phyloP scores from a whole-genome alignment of 2,797 vertebrate genomes.

The Cryptoblepharus egeriae region DNA sequence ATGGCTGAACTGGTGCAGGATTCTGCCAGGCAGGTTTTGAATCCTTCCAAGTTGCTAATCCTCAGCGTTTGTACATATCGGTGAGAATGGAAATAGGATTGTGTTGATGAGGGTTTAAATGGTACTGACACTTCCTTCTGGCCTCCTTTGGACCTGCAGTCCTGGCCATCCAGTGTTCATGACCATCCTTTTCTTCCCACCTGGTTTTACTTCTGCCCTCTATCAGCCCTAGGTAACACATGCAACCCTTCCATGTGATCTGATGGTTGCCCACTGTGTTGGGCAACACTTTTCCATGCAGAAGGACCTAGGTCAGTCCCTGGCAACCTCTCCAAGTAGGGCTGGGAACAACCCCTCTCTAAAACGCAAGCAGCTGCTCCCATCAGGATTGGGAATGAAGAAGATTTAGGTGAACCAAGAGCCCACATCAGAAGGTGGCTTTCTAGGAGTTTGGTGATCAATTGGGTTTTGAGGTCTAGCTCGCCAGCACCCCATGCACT shows the following conservation, averaged over 20 bases:
- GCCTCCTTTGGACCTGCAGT: not conserved
- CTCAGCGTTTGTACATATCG: too few species aligned
- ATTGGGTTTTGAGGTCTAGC: too few species aligned
- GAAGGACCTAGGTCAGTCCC: too few species aligned
- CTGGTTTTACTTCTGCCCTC: not conserved
- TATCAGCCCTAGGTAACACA: not conserved
- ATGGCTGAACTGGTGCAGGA: not conserved
- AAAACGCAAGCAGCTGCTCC: too few species aligned
- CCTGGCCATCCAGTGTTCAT: not conserved
- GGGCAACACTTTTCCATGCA: too few species aligned
- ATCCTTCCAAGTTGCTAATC: not conserved
- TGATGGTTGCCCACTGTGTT: too few species aligned
- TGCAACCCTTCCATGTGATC: not conserved
- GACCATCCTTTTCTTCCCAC: not conserved
- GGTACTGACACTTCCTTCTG: not conserved
- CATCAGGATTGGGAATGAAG: too few species aligned
- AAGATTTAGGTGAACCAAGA: too few species aligned
- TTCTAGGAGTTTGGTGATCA: too few species aligned
- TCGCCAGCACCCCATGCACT: rapidly evolving
- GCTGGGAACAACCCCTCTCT: too few species aligned
- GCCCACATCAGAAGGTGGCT: too few species aligned
- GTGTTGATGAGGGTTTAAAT: not conserved
- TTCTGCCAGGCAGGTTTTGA: not conserved
- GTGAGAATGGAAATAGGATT: not conserved
- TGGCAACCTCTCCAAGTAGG: too few species aligned